Percentiles rank a stretch among this genome's conserved stretches.
Evolutionary conservation across 2,113 vertebrate genomes (phyloP).

Genomic region (Picathartes gymnocephalus): DNA sequence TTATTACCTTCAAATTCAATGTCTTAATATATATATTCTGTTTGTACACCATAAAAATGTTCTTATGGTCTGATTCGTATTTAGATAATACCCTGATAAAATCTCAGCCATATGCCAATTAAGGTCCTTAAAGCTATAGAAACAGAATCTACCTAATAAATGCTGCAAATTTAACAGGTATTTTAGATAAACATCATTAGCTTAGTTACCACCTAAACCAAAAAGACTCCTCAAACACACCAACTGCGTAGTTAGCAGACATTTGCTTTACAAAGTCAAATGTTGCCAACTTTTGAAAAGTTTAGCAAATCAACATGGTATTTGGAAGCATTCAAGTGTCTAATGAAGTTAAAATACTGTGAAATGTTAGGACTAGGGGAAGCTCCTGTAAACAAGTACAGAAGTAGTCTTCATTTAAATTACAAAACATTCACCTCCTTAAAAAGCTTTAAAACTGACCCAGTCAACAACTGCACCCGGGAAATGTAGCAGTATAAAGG

Average conservation of each 20-base stretch:
- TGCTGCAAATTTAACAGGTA: slow-evolving; percentile 54
- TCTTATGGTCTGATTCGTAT: slow-evolving; percentile 24
- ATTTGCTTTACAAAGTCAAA: slow-evolving; percentile 52
- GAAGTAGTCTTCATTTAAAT: slow-evolving; percentile 56
- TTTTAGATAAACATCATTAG: slow-evolving; percentile 53
- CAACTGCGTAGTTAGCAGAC: slow-evolving; percentile 33
- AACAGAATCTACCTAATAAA: slow-evolving; percentile 53
- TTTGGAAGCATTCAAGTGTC: slow-evolving; percentile 60
- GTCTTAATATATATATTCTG: slow-evolving; percentile 31
- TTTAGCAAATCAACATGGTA: slow-evolving; percentile 48
- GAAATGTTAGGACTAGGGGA: slow-evolving; percentile 42
- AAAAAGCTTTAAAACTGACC: slow-evolving; percentile 66
- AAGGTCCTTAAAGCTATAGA: slow-evolving; percentile 46
- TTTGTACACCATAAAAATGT: slow-evolving; percentile 33
- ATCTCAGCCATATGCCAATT: slow-evolving; percentile 50
- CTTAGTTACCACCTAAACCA: slow-evolving; percentile 53
- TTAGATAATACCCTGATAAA: slow-evolving; percentile 60
- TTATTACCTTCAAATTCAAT: slow-evolving; percentile 41
- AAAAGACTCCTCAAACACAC: slow-evolving; percentile 54
- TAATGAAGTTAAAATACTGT: slow-evolving; percentile 60
- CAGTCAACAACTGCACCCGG: slow-evolving; percentile 31
- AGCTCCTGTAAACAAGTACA: slow-evolving; percentile 63
- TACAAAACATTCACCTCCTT: slow-evolving; percentile 62
- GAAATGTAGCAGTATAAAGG: slow-evolving; percentile 43
- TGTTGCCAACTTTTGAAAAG: slow-evolving; percentile 35